Evolutionary conservation across 2,888 invertebrate species (phyloP), one percentile per base, ranked within the genome.

Genomic region (Drosophila aldrichi): DNA sequence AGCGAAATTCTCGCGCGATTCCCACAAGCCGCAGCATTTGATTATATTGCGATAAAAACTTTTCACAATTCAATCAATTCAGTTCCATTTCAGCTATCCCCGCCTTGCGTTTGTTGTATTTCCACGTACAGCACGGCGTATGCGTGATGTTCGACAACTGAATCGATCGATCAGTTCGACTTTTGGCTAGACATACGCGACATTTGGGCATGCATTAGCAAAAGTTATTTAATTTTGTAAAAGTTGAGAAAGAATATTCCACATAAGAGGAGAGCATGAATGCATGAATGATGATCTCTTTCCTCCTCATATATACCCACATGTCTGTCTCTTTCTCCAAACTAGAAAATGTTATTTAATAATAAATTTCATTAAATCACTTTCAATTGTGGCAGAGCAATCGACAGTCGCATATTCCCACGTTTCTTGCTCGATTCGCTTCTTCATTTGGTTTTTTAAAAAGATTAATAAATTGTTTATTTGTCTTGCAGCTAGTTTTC

Each of bases 61-160:
- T 89, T 87, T 79, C 79, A 79, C 90, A 79, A 89, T 81, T 86
- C 86, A 81, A 85, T 87, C 87, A 88, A 89, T 87, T 87, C 87
- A 88, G 88, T 87, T 81, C 63, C 69, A 71, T 70, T 79, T 81
- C 79, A 73, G 56, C 58, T 18, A 12, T 62, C 55, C 40, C 18
- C 41, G 1, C 40, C 5, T 29, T 18, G 20, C n/a, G n/a, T 14
- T 14, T 16, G 8, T 4, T 20, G 0, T 14, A 2, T n/a, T 14
- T 16, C 34, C 8, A 36, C 34, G 38, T n/a, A 16, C 54, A 40
- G 16, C 54, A 29, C 7, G 54, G 54, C 54, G 78, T 74, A 87
- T 83, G 57, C 87, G 81, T 81, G 69, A 60, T 40, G 40, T 49
- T 32, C 57, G 54, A 43, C 43, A 22, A 38, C 29, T 12, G 48